These are phyloP conservation scores for Heliangelus exortis DNA, from an alignment of 2,797 vertebrate species.

Conservation along the genomic window DNA sequence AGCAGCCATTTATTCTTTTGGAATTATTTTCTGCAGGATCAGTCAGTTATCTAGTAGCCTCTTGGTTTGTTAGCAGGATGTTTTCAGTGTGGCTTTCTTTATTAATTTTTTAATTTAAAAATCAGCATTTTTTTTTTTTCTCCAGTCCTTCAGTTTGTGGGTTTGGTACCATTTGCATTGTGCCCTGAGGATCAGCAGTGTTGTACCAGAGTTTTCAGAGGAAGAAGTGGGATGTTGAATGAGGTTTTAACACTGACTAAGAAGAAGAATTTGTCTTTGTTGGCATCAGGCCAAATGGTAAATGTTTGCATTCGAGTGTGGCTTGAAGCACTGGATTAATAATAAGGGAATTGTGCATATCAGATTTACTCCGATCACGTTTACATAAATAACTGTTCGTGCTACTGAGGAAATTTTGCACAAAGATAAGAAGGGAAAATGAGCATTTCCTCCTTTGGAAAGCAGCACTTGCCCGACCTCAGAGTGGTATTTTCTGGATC, in stretches of 20 bases:
- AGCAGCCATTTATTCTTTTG: background rate
- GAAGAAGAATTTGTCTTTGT: background rate
- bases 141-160: background rate
- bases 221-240: background rate
- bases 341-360: background rate
- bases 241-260: background rate
- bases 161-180: background rate
- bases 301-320: constrained; percentile 28
- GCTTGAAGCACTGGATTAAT: background rate
- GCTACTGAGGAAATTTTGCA: constrained; percentile 12
- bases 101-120: background rate
- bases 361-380: background rate
- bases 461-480: background rate
- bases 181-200: background rate
- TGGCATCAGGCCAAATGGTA: background rate
- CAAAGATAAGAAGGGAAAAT: background rate
- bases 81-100: background rate
- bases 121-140: background rate
- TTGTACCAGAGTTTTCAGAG: background rate
- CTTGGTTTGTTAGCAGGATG: background rate
- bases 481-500: background rate
- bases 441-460: constrained; percentile 50
- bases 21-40: background rate
- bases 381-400: constrained; percentile 21
- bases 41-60: background rate